Evolutionary conservation across 2,113 vertebrate genomes (phyloP), one percentile per base, ranked within the genome.

Genomic region (Corythornis cristatus): DNA sequence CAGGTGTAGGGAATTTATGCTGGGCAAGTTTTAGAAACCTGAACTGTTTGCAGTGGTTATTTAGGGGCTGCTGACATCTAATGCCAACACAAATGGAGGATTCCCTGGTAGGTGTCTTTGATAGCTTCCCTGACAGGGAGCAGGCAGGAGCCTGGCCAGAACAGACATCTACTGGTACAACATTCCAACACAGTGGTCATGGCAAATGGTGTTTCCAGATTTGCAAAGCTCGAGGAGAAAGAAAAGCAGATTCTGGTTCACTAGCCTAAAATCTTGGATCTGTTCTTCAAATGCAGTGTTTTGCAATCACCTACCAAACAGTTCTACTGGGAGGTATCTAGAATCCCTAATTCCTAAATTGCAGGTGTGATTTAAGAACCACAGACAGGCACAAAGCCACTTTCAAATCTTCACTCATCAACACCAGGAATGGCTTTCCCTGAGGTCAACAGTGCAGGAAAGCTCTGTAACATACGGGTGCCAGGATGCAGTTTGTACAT

Each of bases 101-200:
- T 50, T 74, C 15, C 15, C 22, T 23, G 14, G 9, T 22, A 28
- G 46, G 37, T n/a, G 8, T 16, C 50, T 79, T 68, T 17, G 29
- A 54, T 2, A 48, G 54, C 33, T 68, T 37, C 54, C 50, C 67
- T 61, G 62, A 16, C 3, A 16, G 26, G 22, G 9, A 53, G 45
- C 40, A 82, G 23, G 33, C 8, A 46, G 26, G 19, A 2, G 0
- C 42, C 21, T 0, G 0, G 14, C 15, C 20, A 58, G 46, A 88
- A 16, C 1, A 83, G 15, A 1, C 13, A 25, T 0, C 8, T 33
- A 11, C n/a, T 66, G 29, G 31, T 31, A n/a, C 67, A 70, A 53
- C 21, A 83, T 25, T 42, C 37, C 68, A 54, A 3, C 0, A 8
- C 1, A 15, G 28, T 5, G 19, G 20, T 21, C 54, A 54, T 0